These are phyloP conservation scores for Amphibalanus amphitrite DNA, from an alignment of 1,140 invertebrate species.

Conservation along the genomic window DNA sequence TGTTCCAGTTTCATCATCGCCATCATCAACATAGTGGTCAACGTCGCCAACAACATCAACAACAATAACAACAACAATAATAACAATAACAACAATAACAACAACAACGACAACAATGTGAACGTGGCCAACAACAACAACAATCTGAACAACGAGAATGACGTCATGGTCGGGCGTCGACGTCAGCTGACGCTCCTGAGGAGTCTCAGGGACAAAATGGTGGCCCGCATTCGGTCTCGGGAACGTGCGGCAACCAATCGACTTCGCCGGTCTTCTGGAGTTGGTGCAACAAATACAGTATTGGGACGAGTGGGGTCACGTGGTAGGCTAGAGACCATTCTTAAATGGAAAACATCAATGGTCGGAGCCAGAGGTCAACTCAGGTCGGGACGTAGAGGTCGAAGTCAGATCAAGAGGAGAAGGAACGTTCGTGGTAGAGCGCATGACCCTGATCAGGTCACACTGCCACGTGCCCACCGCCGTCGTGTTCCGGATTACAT, in stretches of 20 bases:
- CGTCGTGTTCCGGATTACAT: too few relatives aligned
- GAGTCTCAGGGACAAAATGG: neutral
- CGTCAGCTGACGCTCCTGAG: conserved; percentile 1
- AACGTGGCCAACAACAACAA: conserved; percentile 14
- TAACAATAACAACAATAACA: conserved; percentile 15
- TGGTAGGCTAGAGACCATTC: too few relatives aligned
- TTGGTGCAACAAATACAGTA: too few relatives aligned
- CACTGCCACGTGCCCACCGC: too few relatives aligned
- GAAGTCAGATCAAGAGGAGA: too few relatives aligned
- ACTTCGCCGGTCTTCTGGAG: neutral
- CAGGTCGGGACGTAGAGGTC: too few relatives aligned
- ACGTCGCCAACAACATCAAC: conserved; percentile 15
- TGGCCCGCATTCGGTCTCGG: neutral
- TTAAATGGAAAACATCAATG: too few relatives aligned
- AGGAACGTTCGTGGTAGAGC: too few relatives aligned
- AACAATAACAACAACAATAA: conserved; percentile 16
- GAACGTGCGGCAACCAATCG: neutral
- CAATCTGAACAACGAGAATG: conserved; percentile 14
- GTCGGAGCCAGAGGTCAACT: too few relatives aligned
- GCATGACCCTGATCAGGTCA: too few relatives aligned
- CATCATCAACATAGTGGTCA: conserved; percentile 14
- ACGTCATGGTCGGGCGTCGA: conserved; percentile 5
- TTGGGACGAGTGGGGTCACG: too few relatives aligned
- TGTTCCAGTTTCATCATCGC: conserved; percentile 11
- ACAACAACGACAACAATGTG: conserved; percentile 13